phyloP scores from a whole-genome alignment of 1,140 invertebrate genomes.

The Drosophila pseudoobscura region DNA sequence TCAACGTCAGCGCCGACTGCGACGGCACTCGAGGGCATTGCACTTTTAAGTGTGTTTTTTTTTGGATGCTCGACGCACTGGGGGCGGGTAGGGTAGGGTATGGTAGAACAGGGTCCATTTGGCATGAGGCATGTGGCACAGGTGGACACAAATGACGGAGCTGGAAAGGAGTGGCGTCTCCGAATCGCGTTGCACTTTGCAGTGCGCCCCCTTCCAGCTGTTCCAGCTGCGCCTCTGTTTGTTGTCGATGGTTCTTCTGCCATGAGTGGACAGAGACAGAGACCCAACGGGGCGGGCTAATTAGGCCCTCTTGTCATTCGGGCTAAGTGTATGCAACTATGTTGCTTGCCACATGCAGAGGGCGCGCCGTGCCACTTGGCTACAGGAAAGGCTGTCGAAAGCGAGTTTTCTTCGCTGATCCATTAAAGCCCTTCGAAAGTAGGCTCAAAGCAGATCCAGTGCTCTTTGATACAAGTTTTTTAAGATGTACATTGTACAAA shows the following conservation, averaged over 20 bases:
- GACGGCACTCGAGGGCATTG: slow-evolving; percentile 53
- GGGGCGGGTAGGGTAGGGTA: neutral
- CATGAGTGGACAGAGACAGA: slow-evolving; percentile 41
- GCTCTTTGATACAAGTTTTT: no score
- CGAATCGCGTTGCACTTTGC: slow-evolving; percentile 33
- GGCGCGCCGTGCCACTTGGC: neutral
- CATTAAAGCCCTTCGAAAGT: no score
- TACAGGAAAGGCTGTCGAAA: neutral
- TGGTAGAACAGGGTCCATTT: slow-evolving; percentile 12
- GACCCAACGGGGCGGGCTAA: slow-evolving; percentile 9
- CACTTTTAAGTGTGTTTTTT: slow-evolving; percentile 72
- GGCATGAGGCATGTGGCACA: slow-evolving; percentile 42
- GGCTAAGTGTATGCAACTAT: slow-evolving; percentile 40
- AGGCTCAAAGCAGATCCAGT: no score
- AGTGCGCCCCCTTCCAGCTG: slow-evolving; percentile 1
- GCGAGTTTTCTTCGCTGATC: neutral
- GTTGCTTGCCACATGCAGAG: neutral
- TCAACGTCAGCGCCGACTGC: slow-evolving; percentile 6
- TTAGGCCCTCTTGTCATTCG: slow-evolving; percentile 53
- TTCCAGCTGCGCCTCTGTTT: slow-evolving; percentile 4
- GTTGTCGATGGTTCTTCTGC: slow-evolving; percentile 29
- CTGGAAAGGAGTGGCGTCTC: slow-evolving; percentile 34
- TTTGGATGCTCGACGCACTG: slow-evolving; percentile 13
- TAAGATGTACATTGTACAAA: no score
- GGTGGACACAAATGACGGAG: slow-evolving; percentile 28